Percentiles rank a stretch among this genome's conserved stretches.
Evolutionary conservation across 2,888 invertebrate species (phyloP).

Genomic region (Rapana venosa): DNA sequence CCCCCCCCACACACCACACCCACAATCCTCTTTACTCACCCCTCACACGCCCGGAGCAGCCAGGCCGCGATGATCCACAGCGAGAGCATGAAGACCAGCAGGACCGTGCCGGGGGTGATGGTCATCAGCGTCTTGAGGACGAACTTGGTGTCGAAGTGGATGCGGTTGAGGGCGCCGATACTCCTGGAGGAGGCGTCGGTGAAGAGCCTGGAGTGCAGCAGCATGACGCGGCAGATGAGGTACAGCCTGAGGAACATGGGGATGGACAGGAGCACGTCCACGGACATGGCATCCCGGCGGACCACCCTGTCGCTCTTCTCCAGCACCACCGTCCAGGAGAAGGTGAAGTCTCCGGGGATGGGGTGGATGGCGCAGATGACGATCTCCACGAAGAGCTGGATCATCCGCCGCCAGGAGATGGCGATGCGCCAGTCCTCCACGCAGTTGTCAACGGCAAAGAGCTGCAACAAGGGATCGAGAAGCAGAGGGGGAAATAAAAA

Average conservation of each 20-base stretch:
- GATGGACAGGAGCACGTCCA: conserved; percentile 96
- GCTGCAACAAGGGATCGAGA: conserved; percentile 86
- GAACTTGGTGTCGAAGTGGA: conserved; percentile 89
- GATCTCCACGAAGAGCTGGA: conserved; percentile 81
- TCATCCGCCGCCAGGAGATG: conserved; percentile 98
- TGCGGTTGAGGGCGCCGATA: conserved; percentile 79
- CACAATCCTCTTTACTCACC: conserved; percentile 81
- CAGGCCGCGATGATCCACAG: conserved; percentile 99
- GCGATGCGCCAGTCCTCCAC: conserved; percentile 99
- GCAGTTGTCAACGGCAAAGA: conserved; percentile 99
- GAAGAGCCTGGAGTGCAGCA: conserved; percentile 99
- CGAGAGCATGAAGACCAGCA: conserved; percentile 99
- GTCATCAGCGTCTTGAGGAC: conserved; percentile 99
- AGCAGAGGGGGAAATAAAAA: neutral
- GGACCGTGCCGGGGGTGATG: conserved; percentile 98
- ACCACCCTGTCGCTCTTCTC: conserved; percentile 66
- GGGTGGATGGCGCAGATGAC: conserved; percentile 98
- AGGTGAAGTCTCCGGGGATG: conserved; percentile 96
- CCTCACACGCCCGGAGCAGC: conserved; percentile 98
- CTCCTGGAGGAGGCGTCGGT: conserved; percentile 99
- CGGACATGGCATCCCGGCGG: conserved; percentile 53
- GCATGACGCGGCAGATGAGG: conserved; percentile 99
- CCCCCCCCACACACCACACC: neutral
- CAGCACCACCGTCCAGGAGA: conserved; percentile 91
- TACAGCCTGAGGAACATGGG: conserved; percentile 99